Conservation (phyloP, 2,888 invertebrate genomes). For the Ferdinandea cuprea region DNA sequence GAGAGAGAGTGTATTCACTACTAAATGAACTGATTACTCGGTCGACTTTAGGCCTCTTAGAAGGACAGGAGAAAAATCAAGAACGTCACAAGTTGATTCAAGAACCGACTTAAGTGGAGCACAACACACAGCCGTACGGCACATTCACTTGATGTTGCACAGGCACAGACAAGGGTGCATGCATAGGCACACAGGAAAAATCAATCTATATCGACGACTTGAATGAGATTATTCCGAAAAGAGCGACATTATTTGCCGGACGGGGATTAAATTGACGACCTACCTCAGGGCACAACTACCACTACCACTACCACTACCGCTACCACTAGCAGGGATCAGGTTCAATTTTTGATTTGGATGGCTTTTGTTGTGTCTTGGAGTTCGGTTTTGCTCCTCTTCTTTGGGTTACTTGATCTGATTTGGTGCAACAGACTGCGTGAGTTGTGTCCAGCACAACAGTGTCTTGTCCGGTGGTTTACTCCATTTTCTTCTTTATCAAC, state of each 20-base stretch:
- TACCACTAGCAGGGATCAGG: slow-evolving; percentile 48
- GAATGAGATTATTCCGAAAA: slow-evolving; percentile 75
- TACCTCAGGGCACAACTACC: slow-evolving; percentile 75
- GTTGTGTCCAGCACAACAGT: slow-evolving; percentile 54
- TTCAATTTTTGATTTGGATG: slow-evolving; percentile 55
- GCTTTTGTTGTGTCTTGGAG: slow-evolving; percentile 50
- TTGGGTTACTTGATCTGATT: slow-evolving; percentile 47
- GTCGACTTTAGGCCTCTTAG: slow-evolving; percentile 13
- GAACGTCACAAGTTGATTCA: slow-evolving; percentile 51
- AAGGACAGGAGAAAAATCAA: slow-evolving; percentile 4
- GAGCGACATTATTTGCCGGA: slow-evolving; percentile 75
- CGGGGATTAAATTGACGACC: slow-evolving; percentile 77
- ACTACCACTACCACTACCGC: slow-evolving; percentile 13
- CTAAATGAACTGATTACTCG: slow-evolving; percentile 35
- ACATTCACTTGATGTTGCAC: slow-evolving; percentile 56
- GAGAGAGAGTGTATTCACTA: too few relatives aligned
- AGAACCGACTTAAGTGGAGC: slow-evolving; percentile 69
- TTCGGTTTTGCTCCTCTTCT: slow-evolving; percentile 16
- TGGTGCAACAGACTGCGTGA: slow-evolving; percentile 62
- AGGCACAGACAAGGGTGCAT: slow-evolving; percentile 32
- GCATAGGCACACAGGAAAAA: slow-evolving; percentile 49
- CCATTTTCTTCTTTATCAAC: slow-evolving; percentile 19
- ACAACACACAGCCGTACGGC: slow-evolving; percentile 57
- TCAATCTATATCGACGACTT: slow-evolving; percentile 60
- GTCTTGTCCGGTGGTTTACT: slow-evolving; percentile 54